Conservation (phyloP, 2,888 invertebrate genomes). For the Lycophotia porphyrea region DNA sequence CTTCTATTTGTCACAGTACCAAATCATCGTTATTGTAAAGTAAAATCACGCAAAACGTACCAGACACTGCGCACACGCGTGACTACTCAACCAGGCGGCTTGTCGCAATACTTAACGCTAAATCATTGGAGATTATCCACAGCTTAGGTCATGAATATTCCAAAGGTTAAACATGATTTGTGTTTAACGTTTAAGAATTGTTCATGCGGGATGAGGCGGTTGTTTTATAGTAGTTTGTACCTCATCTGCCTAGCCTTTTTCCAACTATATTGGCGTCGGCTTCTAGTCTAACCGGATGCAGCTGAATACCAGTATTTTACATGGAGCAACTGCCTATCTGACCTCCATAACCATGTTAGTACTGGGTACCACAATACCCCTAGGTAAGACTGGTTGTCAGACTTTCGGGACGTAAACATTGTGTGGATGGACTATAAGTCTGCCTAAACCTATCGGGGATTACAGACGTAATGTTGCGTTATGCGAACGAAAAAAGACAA, state of each 20-base stretch:
- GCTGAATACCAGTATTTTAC: too few species aligned
- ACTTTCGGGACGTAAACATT: background rate
- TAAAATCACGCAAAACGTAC: background rate
- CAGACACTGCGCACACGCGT: constrained; percentile 27
- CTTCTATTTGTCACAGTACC: background rate
- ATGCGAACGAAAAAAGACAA: background rate
- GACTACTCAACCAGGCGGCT: constrained; percentile 36
- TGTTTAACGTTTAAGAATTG: too few species aligned
- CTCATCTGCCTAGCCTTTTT: too few species aligned
- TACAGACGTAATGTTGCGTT: background rate
- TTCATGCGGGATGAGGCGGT: too few species aligned
- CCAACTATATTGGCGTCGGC: too few species aligned
- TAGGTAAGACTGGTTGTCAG: too few species aligned
- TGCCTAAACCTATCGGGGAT: background rate
- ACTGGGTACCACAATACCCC: too few species aligned
- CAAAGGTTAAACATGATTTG: too few species aligned
- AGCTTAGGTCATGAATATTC: constrained; percentile 53
- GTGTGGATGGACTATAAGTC: background rate
- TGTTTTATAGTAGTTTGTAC: too few species aligned
- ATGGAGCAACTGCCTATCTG: too few species aligned
- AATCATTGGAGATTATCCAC: constrained; percentile 51
- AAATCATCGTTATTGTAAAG: constrained; percentile 9
- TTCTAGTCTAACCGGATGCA: too few species aligned
- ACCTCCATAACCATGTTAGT: too few species aligned
- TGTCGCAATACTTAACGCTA: constrained; percentile 47